Evolutionary conservation across 2,797 vertebrate species (phyloP).

Genomic region (Trichosurus vulpecula): DNA sequence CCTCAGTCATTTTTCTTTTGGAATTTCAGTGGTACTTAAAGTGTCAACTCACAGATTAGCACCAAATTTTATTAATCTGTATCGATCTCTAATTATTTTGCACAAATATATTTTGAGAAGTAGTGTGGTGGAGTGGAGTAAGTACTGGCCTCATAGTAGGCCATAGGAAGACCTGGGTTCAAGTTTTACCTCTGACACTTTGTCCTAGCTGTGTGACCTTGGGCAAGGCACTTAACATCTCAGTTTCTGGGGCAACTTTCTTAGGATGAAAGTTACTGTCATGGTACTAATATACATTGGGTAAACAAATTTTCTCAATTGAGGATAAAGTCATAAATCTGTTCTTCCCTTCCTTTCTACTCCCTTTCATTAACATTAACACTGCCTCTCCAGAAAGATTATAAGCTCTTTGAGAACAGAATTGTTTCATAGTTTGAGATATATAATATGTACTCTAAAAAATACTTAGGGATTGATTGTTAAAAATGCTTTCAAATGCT

Average conservation of each 20-base stretch:
- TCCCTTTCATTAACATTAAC: constrained; percentile 12
- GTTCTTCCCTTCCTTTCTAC: neutral
- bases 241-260: neutral
- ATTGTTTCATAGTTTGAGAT: constrained; percentile 37
- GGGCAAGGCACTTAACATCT: neutral
- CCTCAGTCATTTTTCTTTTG: neutral
- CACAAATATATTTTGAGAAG: neutral
- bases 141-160: neutral
- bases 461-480: constrained; percentile 63
- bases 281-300: neutral
- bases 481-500: constrained; percentile 58
- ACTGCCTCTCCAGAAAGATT: constrained; percentile 37
- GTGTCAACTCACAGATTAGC: constrained; percentile 15
- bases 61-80: constrained; percentile 59
- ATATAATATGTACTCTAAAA: constrained; percentile 33
- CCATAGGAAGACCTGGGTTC: neutral
- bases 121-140: neutral
- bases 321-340: neutral
- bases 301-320: neutral
- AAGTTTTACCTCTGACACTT: neutral
- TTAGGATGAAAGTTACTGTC: neutral
- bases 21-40: neutral
- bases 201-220: neutral
- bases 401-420: constrained; percentile 50
- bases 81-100: constrained; percentile 41